Base-by-base conservation (phyloP, 2,888 invertebrate species). In the Theretra japonica region DNA sequence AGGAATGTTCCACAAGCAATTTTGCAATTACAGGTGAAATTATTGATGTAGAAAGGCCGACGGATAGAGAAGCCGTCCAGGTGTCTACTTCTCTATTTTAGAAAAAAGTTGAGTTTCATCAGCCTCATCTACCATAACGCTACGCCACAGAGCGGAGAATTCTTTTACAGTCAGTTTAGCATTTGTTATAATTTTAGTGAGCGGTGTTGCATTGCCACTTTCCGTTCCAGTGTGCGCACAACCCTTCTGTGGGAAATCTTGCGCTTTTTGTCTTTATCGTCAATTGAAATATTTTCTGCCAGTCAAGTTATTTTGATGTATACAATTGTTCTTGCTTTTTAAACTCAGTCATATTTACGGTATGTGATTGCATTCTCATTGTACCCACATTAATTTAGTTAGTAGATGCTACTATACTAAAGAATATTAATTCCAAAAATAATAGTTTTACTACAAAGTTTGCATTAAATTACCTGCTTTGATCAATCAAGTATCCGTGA, bases 101-200 rank as follows among this genome's bases (percentile, higher is more conserved):
- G 41, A 48, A 65, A 65, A 65, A 65, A 65, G 21, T 21, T 41
- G 21, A 62, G 65, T 65, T 65, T 65, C 65, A 65, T 65, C 65
- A 65, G 53, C 53, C 53, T 48, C 65, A 65, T 41, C 65, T 41
- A 41, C 65, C 65, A 65, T 65, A 65, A 65, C 65, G 65, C 11
- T 48, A 48, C 65, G 65, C 65, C 48, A 48, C 65, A 48, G 65
- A 65, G 48, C 65, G 65, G 23, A 71, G 73, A 86, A 86, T 86
- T 83, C 83, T 83, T 88, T 88, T 84, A 87, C 87, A 88, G 83
- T 81, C 83, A 83, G 86, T 84, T 84, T 72, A 72, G 72, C 72
- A 70, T 72, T 70, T 28, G 70, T 70, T 70, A 70, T 70, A 70
- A 70, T 68, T 70, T 50, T 48, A 48, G 68, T 68, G 70, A 65